Percentiles rank a stretch among this genome's conserved stretches.
Evolutionary conservation across 2,888 invertebrate species (phyloP).

Genomic region (Aporophyla lueneburgensis): DNA sequence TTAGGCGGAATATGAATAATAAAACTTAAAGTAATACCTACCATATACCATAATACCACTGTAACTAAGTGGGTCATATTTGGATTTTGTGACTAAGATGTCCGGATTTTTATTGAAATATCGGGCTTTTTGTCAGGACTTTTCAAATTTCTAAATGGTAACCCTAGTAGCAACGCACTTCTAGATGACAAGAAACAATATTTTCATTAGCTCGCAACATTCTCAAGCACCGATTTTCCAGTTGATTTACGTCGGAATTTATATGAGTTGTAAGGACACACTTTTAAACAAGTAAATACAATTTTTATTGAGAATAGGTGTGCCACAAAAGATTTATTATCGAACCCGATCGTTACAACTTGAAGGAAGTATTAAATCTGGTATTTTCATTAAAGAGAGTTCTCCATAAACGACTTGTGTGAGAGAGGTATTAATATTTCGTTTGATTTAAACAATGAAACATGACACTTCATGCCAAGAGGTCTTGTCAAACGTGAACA

Average conservation of each 20-base stretch:
- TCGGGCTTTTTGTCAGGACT: no score
- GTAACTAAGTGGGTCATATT: no score
- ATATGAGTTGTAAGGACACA: slow-evolving; percentile 2
- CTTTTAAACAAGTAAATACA: slow-evolving; percentile 14
- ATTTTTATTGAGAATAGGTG: slow-evolving; percentile 2
- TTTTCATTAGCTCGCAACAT: background rate
- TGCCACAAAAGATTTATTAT: slow-evolving; percentile 21
- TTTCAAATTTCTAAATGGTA: no score
- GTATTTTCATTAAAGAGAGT: slow-evolving; percentile 27
- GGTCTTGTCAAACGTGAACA: slow-evolving; percentile 58
- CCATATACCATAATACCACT: no score
- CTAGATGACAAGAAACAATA: background rate
- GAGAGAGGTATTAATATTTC: background rate
- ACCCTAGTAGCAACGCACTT: background rate
- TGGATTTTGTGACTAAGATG: no score
- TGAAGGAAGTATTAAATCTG: slow-evolving; percentile 27
- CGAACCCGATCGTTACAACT: slow-evolving; percentile 27
- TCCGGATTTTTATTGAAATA: no score
- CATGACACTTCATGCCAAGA: slow-evolving; percentile 31
- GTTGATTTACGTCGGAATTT: background rate
- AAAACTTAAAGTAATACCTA: no score
- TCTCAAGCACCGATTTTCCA: slow-evolving; percentile 8
- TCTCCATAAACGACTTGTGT: slow-evolving; percentile 8
- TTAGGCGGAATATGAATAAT: no score
- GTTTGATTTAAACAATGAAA: slow-evolving; percentile 47